Evolutionary conservation across 2,888 invertebrate genomes (phyloP).

Genomic region (Amaurobius ferox): DNA sequence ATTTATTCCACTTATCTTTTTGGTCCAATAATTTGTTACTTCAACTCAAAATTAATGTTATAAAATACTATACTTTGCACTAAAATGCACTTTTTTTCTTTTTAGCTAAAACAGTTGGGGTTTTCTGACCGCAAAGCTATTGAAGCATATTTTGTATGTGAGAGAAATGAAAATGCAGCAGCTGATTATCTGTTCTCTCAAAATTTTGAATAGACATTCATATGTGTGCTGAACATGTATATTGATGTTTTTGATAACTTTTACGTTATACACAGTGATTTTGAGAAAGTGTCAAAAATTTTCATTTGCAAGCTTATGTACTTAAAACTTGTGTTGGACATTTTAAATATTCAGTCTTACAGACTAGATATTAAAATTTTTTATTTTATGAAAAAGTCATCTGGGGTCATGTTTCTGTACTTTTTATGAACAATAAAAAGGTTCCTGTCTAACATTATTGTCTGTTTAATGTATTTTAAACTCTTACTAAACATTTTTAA

Average conservation of each 20-base stretch:
- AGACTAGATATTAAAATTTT: neutral
- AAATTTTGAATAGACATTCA: slow-evolving; percentile 83
- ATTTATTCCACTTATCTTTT: too few relatives aligned
- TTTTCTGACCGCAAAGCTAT: slow-evolving; percentile 97
- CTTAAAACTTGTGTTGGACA: neutral
- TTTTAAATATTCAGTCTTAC: neutral
- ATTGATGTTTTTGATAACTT: neutral
- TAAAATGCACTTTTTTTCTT: slow-evolving; percentile 73
- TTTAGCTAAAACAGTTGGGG: slow-evolving; percentile 93
- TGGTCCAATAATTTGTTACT: too few relatives aligned
- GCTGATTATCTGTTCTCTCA: slow-evolving; percentile 95
- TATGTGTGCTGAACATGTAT: neutral
- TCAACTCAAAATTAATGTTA: too few relatives aligned
- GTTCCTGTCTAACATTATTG: neutral
- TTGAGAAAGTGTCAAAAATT: neutral
- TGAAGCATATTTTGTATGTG: slow-evolving; percentile 99
- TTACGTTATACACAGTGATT: neutral
- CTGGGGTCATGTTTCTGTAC: neutral
- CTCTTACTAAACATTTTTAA: too few relatives aligned
- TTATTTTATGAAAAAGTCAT: neutral
- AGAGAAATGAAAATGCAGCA: slow-evolving; percentile 98
- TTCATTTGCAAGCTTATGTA: neutral
- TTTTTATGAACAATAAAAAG: neutral
- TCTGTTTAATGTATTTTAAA: too few relatives aligned
- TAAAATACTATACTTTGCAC: too few relatives aligned